Base-by-base conservation (phyloP, 2,113 vertebrate species). In the Lepisosteus oculatus region DNA sequence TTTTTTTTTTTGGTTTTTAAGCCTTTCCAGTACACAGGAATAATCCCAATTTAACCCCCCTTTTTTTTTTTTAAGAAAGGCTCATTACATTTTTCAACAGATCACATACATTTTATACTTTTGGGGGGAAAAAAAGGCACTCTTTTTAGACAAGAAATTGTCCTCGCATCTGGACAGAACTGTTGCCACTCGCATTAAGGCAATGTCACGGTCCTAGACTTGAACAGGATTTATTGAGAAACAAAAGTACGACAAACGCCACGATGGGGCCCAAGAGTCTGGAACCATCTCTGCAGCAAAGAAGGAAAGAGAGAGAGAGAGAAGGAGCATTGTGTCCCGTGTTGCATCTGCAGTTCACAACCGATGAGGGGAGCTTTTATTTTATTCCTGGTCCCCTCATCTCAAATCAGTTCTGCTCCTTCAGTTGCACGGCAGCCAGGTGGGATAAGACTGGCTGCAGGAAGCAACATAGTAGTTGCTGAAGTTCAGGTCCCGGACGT, bases 351-450 rank as follows among this genome's bases (percentile, higher is more conserved):
- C 14, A 61, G 59, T 61, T 15, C 14, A 61, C 59, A 61, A 2
- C 59, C 3, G 17, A 51, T 6, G 9, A 51, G 47, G 47, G 47
- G 2, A 9, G 61, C 43, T 55, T 14, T 41, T 68, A 43, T 76
- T 63, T 55, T 47, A 65, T 63, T 72, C 41, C 83, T 78, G 76
- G 77, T 80, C 77, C 78, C 73, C 74, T 45, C 70, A 12, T 65
- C 14, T 69, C 9, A 51, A 51, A 51, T 9, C 47, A 51, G 47
- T 51, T 9, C 41, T 57, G 12, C 29, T 59, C 57, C 62, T 70
- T 90, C 92, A 99, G 85, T 95, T 99, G 89, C 97, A 99, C 14
- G 96, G 97, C 90, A 99, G 89, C 96, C 96, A 98, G 14, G 96
- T 98, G 3, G 96, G 95, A 88, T 95, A 96, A 57, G 95, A 93